Evolutionary conservation across 2,113 vertebrate species (phyloP).

Genomic region (Triplophysa tibetana): DNA sequence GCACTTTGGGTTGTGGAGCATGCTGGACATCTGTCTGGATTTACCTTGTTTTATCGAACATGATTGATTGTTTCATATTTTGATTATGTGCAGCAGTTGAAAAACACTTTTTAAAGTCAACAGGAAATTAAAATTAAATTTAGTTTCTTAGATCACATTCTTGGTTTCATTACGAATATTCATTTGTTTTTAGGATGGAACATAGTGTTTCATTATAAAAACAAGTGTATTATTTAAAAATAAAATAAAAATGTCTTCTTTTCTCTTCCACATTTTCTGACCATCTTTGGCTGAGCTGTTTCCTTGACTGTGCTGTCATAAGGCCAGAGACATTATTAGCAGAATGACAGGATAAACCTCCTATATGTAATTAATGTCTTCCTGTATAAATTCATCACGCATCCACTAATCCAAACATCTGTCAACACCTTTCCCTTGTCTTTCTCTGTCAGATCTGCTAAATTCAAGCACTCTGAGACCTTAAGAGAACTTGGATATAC

Average conservation of each 20-base stretch:
- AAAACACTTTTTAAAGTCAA: too few species aligned
- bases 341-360: slow-evolving; percentile 22
- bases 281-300: slow-evolving; percentile 26
- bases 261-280: neutral
- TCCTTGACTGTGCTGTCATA: slow-evolving; percentile 33
- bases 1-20: neutral
- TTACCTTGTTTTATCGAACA: neutral
- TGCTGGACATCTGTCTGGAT: neutral
- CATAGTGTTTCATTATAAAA: too few species aligned
- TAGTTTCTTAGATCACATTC: too few species aligned
- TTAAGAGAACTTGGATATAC: slow-evolving; percentile 13
- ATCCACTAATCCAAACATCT: slow-evolving; percentile 31
- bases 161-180: too few species aligned
- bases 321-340: slow-evolving; percentile 41
- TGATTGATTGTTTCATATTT: neutral
- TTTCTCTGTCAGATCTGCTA: slow-evolving; percentile 1
- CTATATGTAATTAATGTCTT: slow-evolving; percentile 12
- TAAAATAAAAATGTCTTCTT: neutral
- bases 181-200: too few species aligned
- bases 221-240: neutral
- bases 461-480: slow-evolving; percentile 11
- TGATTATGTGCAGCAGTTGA: too few species aligned
- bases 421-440: slow-evolving; percentile 25
- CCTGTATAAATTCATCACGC: slow-evolving; percentile 22
- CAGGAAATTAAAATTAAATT: too few species aligned